Percentiles rank a stretch among this genome's conserved stretches.
These are phyloP conservation scores for Muscidifurax raptorellus DNA, from an alignment of 1,140 invertebrate genomes.

Conservation along the genomic window DNA sequence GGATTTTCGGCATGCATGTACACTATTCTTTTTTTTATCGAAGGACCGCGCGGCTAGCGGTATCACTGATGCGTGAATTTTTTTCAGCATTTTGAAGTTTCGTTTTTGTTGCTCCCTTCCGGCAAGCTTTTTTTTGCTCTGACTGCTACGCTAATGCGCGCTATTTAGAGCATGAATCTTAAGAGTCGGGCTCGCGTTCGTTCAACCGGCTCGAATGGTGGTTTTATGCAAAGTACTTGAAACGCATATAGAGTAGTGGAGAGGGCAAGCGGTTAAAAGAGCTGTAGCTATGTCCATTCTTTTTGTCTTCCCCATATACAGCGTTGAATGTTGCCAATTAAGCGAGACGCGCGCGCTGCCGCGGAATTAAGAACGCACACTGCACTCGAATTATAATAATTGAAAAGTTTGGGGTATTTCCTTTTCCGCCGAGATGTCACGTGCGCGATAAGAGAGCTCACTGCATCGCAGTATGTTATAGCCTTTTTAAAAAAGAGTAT, in stretches of 20 bases:
- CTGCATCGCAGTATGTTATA: not conserved
- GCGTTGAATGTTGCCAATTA: conserved; percentile 9
- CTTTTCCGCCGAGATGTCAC: not conserved
- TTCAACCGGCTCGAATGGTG: conserved; percentile 27
- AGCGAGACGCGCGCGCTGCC: not conserved
- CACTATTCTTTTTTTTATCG: not conserved
- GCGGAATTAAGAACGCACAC: not conserved
- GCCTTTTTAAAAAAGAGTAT: too few species aligned
- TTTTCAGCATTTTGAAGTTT: not conserved
- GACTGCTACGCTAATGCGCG: conserved; percentile 6
- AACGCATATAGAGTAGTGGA: conserved; percentile 13
- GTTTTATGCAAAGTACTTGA: conserved; percentile 43
- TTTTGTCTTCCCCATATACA: not conserved
- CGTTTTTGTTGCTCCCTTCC: not conserved
- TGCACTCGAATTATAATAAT: not conserved
- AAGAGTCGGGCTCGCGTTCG: not conserved
- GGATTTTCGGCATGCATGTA: not conserved
- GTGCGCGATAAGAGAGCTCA: not conserved
- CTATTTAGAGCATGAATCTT: conserved; percentile 42
- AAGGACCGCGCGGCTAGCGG: too few species aligned
- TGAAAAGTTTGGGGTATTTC: not conserved
- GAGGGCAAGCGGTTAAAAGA: not conserved
- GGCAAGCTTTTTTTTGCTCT: not conserved
- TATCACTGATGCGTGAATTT: conserved; percentile 23
- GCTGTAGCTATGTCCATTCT: not conserved